phyloP scores from a whole-genome alignment of 2,888 invertebrate genomes.

The Pinctada fucata region DNA sequence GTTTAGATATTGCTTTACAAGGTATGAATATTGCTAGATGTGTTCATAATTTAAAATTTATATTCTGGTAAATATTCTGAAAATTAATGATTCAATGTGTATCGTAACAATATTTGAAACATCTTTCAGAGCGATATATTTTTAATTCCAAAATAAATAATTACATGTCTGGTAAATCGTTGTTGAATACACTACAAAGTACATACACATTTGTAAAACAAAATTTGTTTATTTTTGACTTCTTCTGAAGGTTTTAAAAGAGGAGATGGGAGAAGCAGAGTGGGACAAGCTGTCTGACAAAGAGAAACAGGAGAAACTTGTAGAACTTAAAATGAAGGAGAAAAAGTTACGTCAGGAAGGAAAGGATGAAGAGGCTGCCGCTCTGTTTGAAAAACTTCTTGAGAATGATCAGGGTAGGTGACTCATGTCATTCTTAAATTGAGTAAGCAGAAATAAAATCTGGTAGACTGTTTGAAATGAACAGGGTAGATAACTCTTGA shows the following conservation, averaged over 20 bases:
- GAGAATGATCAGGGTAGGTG: constrained; percentile 61
- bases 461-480: too few relatives aligned
- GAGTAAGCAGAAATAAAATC: too few relatives aligned
- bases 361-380: constrained; percentile 35
- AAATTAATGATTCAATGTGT: too few relatives aligned
- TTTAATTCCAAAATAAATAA: too few relatives aligned
- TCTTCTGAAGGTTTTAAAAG: constrained; percentile 63
- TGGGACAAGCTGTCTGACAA: constrained; percentile 63
- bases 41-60: too few relatives aligned
- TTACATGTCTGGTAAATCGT: too few relatives aligned
- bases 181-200: too few relatives aligned
- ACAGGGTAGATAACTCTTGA: background rate
- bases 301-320: constrained; percentile 55
- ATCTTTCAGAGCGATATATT: too few relatives aligned
- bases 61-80: too few relatives aligned
- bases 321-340: constrained; percentile 56
- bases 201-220: background rate
- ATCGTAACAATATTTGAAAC: too few relatives aligned
- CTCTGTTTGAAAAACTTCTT: constrained; percentile 53
- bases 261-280: constrained; percentile 67
- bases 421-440: background rate
- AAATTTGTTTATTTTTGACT: background rate
- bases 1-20: too few relatives aligned
- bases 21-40: too few relatives aligned
- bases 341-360: constrained; percentile 53